Evolutionary conservation across 2,888 invertebrate genomes (phyloP).

Genomic region (Stenoptilia bipunctidactyla): DNA sequence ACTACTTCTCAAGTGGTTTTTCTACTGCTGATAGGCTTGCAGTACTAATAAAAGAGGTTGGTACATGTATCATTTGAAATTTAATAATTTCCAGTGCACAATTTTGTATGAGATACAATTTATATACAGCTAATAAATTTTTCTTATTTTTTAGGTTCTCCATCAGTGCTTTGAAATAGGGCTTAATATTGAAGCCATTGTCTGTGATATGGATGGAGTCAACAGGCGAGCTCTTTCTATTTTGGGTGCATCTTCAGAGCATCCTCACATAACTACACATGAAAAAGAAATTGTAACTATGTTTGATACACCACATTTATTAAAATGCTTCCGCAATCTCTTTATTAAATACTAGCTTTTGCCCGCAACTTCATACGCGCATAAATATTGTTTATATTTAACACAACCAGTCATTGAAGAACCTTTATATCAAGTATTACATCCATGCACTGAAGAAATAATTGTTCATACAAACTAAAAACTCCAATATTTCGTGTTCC

Average conservation of each 20-base stretch:
- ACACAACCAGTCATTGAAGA: too few species aligned
- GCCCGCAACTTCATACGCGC: too few species aligned
- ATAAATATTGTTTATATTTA: too few species aligned
- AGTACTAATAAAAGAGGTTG: conserved; percentile 12
- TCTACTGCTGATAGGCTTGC: conserved; percentile 10
- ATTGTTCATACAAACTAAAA: too few species aligned
- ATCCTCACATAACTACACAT: background rate
- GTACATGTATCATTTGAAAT: too few species aligned
- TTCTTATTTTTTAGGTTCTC: background rate
- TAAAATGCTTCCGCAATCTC: background rate
- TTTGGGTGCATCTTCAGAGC: background rate
- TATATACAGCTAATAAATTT: background rate
- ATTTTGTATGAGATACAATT: background rate
- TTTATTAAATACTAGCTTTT: background rate
- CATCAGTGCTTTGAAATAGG: background rate
- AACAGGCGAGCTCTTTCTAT: background rate
- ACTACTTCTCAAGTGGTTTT: conserved; percentile 9
- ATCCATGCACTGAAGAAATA: too few species aligned
- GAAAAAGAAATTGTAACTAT: background rate
- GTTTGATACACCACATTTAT: background rate
- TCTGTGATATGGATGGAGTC: background rate
- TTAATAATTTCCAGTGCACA: too few species aligned
- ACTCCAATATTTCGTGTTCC: too few species aligned
- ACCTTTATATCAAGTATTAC: too few species aligned
- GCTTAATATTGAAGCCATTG: background rate